Percentiles rank a stretch among this genome's conserved stretches.
Evolutionary conservation across 2,797 vertebrate genomes (phyloP).

Genomic region (Lepus oiostolus): DNA sequence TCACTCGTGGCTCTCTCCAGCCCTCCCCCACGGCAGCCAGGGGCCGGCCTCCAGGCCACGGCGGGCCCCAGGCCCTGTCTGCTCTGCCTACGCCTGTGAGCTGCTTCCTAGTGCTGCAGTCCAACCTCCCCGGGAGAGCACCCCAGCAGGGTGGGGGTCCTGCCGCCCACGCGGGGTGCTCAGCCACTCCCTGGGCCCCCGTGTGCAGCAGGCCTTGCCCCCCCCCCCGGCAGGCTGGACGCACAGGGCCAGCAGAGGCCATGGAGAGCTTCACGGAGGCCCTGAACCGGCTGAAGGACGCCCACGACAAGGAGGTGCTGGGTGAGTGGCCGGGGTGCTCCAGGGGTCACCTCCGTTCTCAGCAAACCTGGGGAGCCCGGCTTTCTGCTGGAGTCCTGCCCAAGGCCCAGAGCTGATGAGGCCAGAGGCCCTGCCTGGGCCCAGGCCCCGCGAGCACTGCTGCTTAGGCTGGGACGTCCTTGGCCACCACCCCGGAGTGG

Average conservation of each 20-base stretch:
- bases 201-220: not conserved
- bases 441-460: not conserved
- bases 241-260: conserved; percentile 43
- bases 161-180: not conserved
- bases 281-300: conserved; percentile 93
- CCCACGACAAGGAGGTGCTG: conserved; percentile 94
- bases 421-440: not conserved
- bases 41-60: not conserved
- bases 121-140: too few relatives aligned
- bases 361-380: not conserved
- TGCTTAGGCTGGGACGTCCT: not conserved
- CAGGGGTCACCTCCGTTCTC: accelerated
- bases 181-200: not conserved
- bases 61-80: too few relatives aligned
- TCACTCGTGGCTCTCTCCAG: too few relatives aligned
- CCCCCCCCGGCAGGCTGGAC: conserved; percentile 28
- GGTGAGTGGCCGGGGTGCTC: conserved; percentile 80
- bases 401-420: not conserved
- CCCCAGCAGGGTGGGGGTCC: not conserved
- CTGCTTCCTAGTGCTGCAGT: not conserved
- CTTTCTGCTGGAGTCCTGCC: not conserved
- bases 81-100: not conserved
- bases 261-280: conserved; percentile 93
- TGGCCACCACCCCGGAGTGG: not conserved
- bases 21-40: not conserved